These are phyloP conservation scores for Mythimna lalbum DNA, from an alignment of 2,888 invertebrate species.

Conservation along the genomic window DNA sequence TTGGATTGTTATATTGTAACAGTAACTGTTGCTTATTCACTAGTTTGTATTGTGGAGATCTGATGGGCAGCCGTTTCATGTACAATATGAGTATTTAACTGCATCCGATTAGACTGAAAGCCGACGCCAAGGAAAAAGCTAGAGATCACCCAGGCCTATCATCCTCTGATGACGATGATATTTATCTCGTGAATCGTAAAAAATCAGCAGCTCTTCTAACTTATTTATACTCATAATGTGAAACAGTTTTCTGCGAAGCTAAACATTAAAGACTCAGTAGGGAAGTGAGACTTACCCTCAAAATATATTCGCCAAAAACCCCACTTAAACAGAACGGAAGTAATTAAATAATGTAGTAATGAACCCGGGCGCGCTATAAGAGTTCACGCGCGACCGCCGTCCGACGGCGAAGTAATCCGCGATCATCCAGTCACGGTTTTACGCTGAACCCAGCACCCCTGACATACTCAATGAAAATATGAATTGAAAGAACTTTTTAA, in stretches of 20 bases:
- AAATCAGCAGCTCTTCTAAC: no score
- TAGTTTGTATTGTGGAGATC: no score
- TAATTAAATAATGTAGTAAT: conserved; percentile 57
- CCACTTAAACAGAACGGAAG: conserved; percentile 38
- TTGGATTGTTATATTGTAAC: no score
- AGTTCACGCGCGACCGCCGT: conserved; percentile 45
- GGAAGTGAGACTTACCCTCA: neutral
- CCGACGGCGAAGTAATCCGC: conserved; percentile 52
- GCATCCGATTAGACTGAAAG: no score
- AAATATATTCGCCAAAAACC: conserved; percentile 31
- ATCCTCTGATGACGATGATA: neutral
- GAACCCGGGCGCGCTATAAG: conserved; percentile 53
- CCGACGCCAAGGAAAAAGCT: no score
- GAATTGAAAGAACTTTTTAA: neutral
- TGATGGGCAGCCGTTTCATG: no score
- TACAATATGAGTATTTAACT: no score
- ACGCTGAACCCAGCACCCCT: conserved; percentile 36
- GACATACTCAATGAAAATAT: neutral
- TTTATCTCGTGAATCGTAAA: neutral
- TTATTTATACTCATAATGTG: neutral
- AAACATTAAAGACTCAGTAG: conserved; percentile 3
- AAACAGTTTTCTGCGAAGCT: neutral
- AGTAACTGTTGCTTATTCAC: no score
- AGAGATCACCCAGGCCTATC: no score
- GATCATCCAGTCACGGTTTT: conserved; percentile 45